These are phyloP conservation scores for Eristalis tenax DNA, from an alignment of 2,888 invertebrate species.

Conservation along the genomic window DNA sequence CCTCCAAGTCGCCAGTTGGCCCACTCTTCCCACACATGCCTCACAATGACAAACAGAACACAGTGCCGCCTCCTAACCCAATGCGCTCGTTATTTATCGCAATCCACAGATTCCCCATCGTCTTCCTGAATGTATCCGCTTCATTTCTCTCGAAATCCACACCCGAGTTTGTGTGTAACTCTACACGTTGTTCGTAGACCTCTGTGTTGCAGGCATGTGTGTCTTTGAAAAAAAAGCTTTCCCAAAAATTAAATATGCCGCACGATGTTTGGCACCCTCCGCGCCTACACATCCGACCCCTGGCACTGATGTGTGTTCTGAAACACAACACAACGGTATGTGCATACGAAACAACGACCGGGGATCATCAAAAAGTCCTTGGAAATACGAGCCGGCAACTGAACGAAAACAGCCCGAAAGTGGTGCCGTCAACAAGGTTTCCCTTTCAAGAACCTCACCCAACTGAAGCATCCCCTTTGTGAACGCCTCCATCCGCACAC, in stretches of 20 bases:
- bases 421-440: constrained; percentile 67
- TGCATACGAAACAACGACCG: constrained; percentile 27
- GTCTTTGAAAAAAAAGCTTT: constrained; percentile 55
- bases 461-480: constrained; percentile 39
- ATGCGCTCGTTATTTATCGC: constrained; percentile 56
- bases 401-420: constrained; percentile 43
- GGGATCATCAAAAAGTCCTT: constrained; percentile 61
- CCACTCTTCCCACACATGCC: not conserved
- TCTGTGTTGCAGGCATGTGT: not conserved
- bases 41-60: not conserved
- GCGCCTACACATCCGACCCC: not conserved
- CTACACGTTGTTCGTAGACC: constrained; percentile 14
- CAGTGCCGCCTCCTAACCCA: constrained; percentile 52
- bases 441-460: constrained; percentile 55
- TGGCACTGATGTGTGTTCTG: constrained; percentile 11
- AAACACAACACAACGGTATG: constrained; percentile 26
- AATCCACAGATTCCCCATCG: not conserved
- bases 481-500: not conserved
- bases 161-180: not conserved
- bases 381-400: constrained; percentile 39
- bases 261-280: constrained; percentile 53
- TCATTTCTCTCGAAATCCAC: constrained; percentile 7
- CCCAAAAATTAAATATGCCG: constrained; percentile 69
- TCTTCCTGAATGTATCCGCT: constrained; percentile 21
- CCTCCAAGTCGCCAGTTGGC: too few relatives aligned